Evolutionary conservation across 2,797 vertebrate genomes (phyloP), one percentile per base, ranked within the genome.

Genomic region (Tiaroga cobitis): DNA sequence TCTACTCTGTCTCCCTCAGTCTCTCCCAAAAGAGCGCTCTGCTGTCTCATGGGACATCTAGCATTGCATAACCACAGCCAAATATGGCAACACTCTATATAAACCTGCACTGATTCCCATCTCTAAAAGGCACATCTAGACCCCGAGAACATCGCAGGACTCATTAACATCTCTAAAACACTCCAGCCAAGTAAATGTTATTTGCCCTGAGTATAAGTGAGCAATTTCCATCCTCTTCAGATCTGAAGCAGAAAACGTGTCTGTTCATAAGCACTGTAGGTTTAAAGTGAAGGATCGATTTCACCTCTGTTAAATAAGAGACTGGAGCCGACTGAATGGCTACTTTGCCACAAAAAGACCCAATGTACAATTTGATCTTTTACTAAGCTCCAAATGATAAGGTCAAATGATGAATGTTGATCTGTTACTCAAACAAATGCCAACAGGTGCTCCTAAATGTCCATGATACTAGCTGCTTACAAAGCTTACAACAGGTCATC

Each of bases 51-150:
- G 75, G 65, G 75, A 84, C 56, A 84, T 68, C 75, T 80, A 61
- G 67, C 29, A 49, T 85, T 85, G 54, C 76, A 85, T 85, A 84
- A 85, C 54, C 83, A 80, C 76, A 85, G 67, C 67, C 54, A 78
- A 80, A 79, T 85, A 54, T 29, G 63, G 75, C 72, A 84, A 26
- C 83, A 78, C 39, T 79, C 34, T n/a, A 56, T 41, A 77, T 77
- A 79, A 84, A 43, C 49, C 63, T 84, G 11, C 49, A 16, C 61
- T 6, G 59, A 83, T 77, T 82, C 37, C 32, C 10, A 6, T 68
- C 49, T 59, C 13, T 43, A 32, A 84, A 78, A 51, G 37, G 34
- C 63, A 59, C 46, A 59, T 59, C 13, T 46, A 78, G 61, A 43
- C 39, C n/a, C 49, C 1, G 11, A 61, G 68, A 32, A 73, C 81